phyloP scores from a whole-genome alignment of 2,888 invertebrate genomes.

The Leucozona laternaria region DNA sequence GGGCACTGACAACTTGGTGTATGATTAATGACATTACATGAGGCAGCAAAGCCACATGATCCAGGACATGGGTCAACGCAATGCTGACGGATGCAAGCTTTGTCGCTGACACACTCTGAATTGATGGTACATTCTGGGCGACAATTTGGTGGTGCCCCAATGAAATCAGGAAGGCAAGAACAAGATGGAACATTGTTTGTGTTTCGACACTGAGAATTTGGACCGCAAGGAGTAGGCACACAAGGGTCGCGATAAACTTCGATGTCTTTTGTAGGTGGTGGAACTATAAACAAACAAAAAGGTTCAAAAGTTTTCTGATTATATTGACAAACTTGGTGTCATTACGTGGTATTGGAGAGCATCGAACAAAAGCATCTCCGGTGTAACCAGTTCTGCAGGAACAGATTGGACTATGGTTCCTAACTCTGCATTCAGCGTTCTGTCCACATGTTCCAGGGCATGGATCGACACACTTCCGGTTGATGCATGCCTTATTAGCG shows the following conservation, averaged over 20 bases:
- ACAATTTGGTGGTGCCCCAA: constrained; percentile 89
- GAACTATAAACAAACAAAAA: constrained; percentile 73
- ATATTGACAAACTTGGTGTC: background rate
- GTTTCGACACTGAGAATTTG: constrained; percentile 87
- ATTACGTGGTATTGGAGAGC: constrained; percentile 85
- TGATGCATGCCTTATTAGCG: constrained; percentile 88
- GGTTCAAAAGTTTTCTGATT: background rate
- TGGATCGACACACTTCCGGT: constrained; percentile 89
- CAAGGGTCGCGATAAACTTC: constrained; percentile 84
- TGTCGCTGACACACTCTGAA: constrained; percentile 89
- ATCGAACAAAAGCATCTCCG: constrained; percentile 91
- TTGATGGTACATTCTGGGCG: constrained; percentile 89
- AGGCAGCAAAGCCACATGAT: constrained; percentile 88
- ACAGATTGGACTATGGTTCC: constrained; percentile 92
- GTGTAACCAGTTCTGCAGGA: constrained; percentile 87
- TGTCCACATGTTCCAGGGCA: constrained; percentile 91
- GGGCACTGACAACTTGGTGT: constrained; percentile 90
- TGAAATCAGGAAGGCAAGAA: constrained; percentile 87
- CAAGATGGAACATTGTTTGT: constrained; percentile 87
- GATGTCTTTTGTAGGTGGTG: constrained; percentile 77
- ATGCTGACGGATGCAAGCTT: constrained; percentile 90
- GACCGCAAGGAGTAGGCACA: constrained; percentile 88
- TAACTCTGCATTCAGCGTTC: constrained; percentile 89
- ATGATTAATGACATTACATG: constrained; percentile 88
- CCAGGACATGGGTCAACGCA: constrained; percentile 93